Base-by-base conservation (phyloP, 2,888 invertebrate species). In the Drosophila nr. medialis region DNA sequence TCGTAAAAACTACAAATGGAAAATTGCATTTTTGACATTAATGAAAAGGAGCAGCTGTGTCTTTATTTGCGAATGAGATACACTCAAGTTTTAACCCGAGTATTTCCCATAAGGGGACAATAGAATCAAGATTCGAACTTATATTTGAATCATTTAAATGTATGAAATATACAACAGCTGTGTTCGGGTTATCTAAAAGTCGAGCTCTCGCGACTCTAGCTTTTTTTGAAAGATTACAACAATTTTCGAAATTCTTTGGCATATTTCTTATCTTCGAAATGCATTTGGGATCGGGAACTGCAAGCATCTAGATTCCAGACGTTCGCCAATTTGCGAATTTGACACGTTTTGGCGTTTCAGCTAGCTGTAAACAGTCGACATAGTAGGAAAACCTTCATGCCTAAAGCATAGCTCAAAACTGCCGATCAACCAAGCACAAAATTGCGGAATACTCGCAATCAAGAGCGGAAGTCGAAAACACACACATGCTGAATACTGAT, bases 301-400 rank as follows among this genome's bases (percentile, higher is more conserved):
- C 11, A 38, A 34, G 13, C 36, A 18, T 13, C 8, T 45, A 15
- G 45, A 18, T 53, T 21, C 18, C 5, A n/a, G 48, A 40, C 29
- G 36, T 56, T 56, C 10, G 21, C 18, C 8, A 11, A 51, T 54
- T 54, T 5, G 30, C 18, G 15, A 61, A 50, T 65, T 80, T 36
- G 54, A 51, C 72, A 67, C 78, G 75, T 73, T 59, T 51, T 36
- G 29, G 54, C 38, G 75, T 75, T 69, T 30, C 56, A 24, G 45
- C 21, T 13, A 53, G 34, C 5, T n/a, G 15, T 38, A 55, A 55
- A 29, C 55, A 55, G 29, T 55, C 10, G 49, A 10, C 42, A 40
- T 36, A 48, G 60, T 38, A 49, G 53, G 38, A 27, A 42, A 49
- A 55, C 24, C 54, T 62, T 63, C 45, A 49, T 61, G 71, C n/a